Base-by-base conservation (phyloP, 1,140 invertebrate species). In the Temnothorax longispinosus region DNA sequence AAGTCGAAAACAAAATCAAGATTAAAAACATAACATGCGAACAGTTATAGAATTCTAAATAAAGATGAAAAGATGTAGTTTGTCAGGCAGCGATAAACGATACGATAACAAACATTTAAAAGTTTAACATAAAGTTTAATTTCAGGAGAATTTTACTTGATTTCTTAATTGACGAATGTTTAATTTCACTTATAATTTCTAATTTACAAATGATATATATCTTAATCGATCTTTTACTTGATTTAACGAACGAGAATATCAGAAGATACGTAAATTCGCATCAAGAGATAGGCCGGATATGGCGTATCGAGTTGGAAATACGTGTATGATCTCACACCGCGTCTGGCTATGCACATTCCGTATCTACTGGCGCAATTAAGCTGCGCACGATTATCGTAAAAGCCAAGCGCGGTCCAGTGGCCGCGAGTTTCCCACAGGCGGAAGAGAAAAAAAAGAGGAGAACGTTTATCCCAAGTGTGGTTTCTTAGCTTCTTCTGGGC, bases 351-450 rank as follows among this genome's bases (percentile, higher is more conserved):
- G 21, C 35, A 64, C 15, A 10, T 2, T 13, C 5, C 32, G 27
- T 69, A 54, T 71, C 35, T 41, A 71, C 60, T 71, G 35, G 21
- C 13, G 77, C 50, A 41, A 81, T 81, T 54, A 71, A 58, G 64
- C 78, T 2, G 8, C 18, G 65, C 65, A 54, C 21, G 77, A 56
- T 18, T 8, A 32, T 71, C 50, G 77, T 81, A 71, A 81, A 81
- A 44, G 64, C 78, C 6, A 81, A 58, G 50, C n/a, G 32, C 76
- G n/a, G 32, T 71, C 78, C 65, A 44, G 78, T 54, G 77, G 47
- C 44, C 27, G 78, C 35, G 21, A 71, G 78, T 81, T 81, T 81
- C 78, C 78, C 78, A 81, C 64, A 81, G 27, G n/a, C 65, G 15
- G 65, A 71, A 35, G 27, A 27, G 41, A 47, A 64, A 62, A 81